Evolutionary conservation across 2,113 vertebrate species (phyloP).

Genomic region (Oncorhynchus kisutch): DNA sequence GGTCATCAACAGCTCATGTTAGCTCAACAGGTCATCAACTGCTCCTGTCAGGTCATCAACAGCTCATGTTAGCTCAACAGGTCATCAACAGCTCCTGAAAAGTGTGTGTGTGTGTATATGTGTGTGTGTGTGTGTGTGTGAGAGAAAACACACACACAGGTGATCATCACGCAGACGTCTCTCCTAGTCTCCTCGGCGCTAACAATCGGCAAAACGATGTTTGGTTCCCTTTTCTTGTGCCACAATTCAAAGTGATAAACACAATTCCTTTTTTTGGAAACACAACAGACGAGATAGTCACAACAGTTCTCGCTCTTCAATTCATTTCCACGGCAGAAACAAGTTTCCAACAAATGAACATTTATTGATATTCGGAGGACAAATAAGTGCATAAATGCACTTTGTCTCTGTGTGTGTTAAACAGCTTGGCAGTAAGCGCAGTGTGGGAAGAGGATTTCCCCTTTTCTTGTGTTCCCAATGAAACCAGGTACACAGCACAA

Average conservation of each 20-base stretch:
- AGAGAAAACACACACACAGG: constrained; percentile 52
- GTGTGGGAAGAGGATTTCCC: constrained; percentile 75
- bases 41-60: neutral
- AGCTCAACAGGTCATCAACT: too few species aligned
- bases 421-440: constrained; percentile 90
- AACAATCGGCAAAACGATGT: constrained; percentile 49
- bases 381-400: constrained; percentile 91
- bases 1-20: constrained; percentile 37
- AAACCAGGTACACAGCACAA: constrained; percentile 98
- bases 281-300: constrained; percentile 71
- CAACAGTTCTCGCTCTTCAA: constrained; percentile 74
- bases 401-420: constrained; percentile 73
- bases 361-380: constrained; percentile 99
- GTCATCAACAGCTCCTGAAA: constrained; percentile 41
- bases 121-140: too few species aligned
- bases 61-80: constrained; percentile 32
- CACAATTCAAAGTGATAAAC: constrained; percentile 64
- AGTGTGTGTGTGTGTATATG: constrained; percentile 35
- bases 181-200: constrained; percentile 54
- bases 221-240: constrained; percentile 56
- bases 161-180: constrained; percentile 60
- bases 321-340: constrained; percentile 97
- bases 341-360: constrained; percentile 96
- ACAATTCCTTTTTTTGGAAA: constrained; percentile 65
- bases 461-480: constrained; percentile 83